These are phyloP conservation scores for Mongoloraphidia duomilia DNA, from an alignment of 2,888 invertebrate species.

Conservation along the genomic window DNA sequence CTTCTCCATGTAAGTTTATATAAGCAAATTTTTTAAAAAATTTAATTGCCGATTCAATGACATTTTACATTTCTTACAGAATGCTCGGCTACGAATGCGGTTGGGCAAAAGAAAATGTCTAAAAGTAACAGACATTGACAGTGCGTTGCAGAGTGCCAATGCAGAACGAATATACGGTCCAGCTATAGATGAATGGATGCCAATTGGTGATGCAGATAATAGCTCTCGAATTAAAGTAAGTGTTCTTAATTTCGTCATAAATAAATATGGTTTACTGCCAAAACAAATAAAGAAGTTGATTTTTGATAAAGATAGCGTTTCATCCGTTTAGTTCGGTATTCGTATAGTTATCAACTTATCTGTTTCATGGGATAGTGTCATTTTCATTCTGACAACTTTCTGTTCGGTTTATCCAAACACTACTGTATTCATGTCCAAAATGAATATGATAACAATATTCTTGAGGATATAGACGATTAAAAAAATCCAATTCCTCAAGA, in stretches of 20 bases:
- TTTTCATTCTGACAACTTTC: too few species aligned
- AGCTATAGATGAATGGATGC: not conserved
- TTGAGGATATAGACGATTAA: too few species aligned
- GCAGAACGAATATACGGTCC: conserved; percentile 1
- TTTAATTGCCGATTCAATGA: not conserved
- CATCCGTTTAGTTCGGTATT: not conserved
- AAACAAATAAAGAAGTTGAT: not conserved
- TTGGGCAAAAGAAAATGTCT: not conserved
- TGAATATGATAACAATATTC: too few species aligned
- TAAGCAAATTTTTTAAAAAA: too few species aligned
- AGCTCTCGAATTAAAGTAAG: not conserved
- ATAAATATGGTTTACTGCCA: conserved; percentile 16
- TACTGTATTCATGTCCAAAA: too few species aligned
- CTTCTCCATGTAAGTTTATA: not conserved
- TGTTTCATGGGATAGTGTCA: too few species aligned
- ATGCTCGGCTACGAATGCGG: not conserved
- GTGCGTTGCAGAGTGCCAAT: not conserved
- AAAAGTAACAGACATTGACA: not conserved
- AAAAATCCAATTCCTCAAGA: too few species aligned
- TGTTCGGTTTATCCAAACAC: too few species aligned
- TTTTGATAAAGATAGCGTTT: not conserved
- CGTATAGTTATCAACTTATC: too few species aligned
- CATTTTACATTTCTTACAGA: not conserved
- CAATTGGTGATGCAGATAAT: not conserved
- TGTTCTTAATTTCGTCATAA: not conserved